phyloP scores from a whole-genome alignment of 2,888 invertebrate genomes.

The Drosophila ezoana region DNA sequence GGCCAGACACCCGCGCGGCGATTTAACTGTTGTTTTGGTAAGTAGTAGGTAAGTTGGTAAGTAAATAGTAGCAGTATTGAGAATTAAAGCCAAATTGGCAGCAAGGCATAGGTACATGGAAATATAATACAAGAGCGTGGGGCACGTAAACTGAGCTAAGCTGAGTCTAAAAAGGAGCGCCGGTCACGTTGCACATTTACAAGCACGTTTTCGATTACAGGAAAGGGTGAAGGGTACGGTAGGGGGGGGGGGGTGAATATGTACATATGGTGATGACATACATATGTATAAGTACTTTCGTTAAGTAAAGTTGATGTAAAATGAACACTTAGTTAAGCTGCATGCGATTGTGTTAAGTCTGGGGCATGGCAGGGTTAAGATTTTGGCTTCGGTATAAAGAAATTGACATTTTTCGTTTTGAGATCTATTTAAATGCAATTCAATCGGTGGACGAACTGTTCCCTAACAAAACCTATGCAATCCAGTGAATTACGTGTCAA shows the following conservation, averaged over 20 bases:
- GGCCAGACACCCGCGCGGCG: slow-evolving; percentile 36
- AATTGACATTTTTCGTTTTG: not conserved
- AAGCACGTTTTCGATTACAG: slow-evolving; percentile 66
- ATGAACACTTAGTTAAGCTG: slow-evolving; percentile 40
- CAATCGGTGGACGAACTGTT: too few species aligned
- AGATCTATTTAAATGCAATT: not conserved
- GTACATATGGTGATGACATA: slow-evolving; percentile 62
- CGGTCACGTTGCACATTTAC: slow-evolving; percentile 68
- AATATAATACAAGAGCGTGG: slow-evolving; percentile 48
- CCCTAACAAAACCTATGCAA: not conserved
- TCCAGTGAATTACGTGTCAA: slow-evolving; percentile 25
- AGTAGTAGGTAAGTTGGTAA: slow-evolving; percentile 40
- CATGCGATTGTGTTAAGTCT: slow-evolving; percentile 29
- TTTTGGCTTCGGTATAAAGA: not conserved
- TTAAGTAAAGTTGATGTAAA: slow-evolving; percentile 44
- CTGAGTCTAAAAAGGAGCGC: slow-evolving; percentile 57
- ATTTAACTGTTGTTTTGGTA: slow-evolving; percentile 43
- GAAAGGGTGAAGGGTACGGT: slow-evolving; percentile 8
- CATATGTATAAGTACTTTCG: slow-evolving; percentile 55
- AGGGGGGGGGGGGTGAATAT: slow-evolving; percentile 8
- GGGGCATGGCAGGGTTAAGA: slow-evolving; percentile 24
- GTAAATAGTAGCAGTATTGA: slow-evolving; percentile 46
- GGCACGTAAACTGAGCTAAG: slow-evolving; percentile 54
- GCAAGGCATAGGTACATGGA: slow-evolving; percentile 26
- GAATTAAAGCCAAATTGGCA: slow-evolving; percentile 47